Percentiles rank a stretch among this genome's conserved stretches.
These are phyloP conservation scores for Mystacornis crossleyi DNA, from an alignment of 2,113 vertebrate species.

Conservation along the genomic window DNA sequence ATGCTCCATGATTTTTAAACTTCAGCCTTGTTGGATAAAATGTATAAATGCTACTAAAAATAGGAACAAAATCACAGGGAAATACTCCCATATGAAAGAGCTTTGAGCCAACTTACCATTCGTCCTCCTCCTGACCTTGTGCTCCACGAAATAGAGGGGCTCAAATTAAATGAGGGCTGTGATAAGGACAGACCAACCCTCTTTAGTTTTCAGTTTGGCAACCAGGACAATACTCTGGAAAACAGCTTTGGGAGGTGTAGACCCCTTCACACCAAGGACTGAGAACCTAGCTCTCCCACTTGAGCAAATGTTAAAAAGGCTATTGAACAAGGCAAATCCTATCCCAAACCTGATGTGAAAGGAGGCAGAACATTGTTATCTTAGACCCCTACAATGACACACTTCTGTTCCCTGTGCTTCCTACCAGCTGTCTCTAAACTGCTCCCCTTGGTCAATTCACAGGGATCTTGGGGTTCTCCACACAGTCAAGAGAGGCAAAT, in stretches of 20 bases:
- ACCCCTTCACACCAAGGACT: not conserved
- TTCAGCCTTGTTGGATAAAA: not conserved
- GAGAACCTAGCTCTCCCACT: not conserved
- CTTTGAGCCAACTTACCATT: not conserved
- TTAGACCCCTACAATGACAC: not conserved
- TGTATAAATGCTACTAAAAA: not conserved
- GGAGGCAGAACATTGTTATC: not conserved
- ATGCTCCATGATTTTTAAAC: not conserved
- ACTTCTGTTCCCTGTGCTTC: not conserved
- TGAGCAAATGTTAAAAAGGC: not conserved
- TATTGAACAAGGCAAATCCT: not conserved
- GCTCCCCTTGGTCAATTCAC: not conserved
- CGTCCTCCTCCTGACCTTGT: not conserved
- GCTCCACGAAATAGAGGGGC: not conserved
- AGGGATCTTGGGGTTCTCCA: not conserved
- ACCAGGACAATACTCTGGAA: not conserved
- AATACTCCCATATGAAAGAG: not conserved
- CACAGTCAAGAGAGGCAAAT: not conserved
- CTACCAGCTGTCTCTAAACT: not conserved
- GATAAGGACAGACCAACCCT: not conserved
- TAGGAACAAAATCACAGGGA: not conserved
- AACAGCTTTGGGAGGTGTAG: not conserved
- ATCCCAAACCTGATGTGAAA: not conserved
- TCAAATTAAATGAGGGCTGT: not conserved
- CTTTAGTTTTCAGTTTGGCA: not conserved